phyloP scores from a whole-genome alignment of 2,113 vertebrate genomes.

The Tringa solitaria region DNA sequence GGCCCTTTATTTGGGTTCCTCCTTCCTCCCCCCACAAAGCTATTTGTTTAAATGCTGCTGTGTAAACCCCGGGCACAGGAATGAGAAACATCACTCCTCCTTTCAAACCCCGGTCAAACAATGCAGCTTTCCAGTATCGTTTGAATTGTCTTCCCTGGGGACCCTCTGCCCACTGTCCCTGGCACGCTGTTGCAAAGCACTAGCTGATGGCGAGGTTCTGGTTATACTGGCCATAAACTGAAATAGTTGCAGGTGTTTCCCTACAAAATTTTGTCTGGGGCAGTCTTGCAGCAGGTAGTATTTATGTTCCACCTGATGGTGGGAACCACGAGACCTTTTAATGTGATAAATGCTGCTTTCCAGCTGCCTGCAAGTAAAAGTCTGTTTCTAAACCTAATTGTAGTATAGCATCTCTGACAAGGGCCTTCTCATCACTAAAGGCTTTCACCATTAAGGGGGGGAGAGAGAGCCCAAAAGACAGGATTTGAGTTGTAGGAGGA shows the following conservation, averaged over 20 bases:
- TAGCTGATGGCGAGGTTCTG: not conserved
- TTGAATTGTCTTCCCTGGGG: not conserved
- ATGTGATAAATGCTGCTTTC: not conserved
- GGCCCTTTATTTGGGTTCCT: not conserved
- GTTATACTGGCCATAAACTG: not conserved
- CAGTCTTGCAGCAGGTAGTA: not conserved
- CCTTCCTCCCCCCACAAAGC: not conserved
- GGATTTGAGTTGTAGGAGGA: not conserved
- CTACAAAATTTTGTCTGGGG: not conserved
- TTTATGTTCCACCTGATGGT: not conserved
- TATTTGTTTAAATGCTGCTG: not conserved
- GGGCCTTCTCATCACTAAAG: not conserved
- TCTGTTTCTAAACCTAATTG: not conserved
- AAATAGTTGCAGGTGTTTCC: not conserved
- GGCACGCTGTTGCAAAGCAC: rapidly evolving
- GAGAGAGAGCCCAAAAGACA: too few relatives aligned
- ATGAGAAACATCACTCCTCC: not conserved
- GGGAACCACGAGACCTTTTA: not conserved
- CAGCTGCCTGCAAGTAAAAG: not conserved
- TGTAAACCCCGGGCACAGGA: not conserved
- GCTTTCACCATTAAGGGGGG: not conserved
- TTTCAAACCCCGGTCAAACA: not conserved
- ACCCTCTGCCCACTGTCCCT: not conserved
- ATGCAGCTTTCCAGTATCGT: rapidly evolving
- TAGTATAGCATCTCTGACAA: not conserved